A percentile compares a stretch with the other conserved stretches of the same genome.
Evolutionary conservation across 2,888 invertebrate genomes (phyloP).

Genomic region (Bruchidius siliquastri): DNA sequence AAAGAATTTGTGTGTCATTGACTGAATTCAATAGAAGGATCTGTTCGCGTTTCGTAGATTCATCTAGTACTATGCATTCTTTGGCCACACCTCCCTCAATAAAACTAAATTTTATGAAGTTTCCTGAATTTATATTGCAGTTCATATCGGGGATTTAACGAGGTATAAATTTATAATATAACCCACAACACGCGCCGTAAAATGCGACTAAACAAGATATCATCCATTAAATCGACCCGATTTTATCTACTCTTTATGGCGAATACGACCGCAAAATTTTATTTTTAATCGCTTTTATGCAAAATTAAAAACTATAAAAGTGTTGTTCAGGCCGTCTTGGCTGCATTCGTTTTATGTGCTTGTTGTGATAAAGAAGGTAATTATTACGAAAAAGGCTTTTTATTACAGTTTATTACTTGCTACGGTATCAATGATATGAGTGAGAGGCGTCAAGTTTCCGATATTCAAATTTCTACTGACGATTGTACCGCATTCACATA

Average conservation of each 20-base stretch:
- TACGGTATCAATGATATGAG: neutral
- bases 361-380: neutral
- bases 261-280: neutral
- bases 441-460: neutral
- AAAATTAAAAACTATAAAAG: slow-evolving; percentile 10
- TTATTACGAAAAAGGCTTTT: neutral
- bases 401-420: neutral
- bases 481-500: neutral
- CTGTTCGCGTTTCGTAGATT: neutral
- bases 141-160: slow-evolving; percentile 14
- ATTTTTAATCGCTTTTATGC: slow-evolving; percentile 10
- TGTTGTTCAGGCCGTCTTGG: neutral
- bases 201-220: slow-evolving; percentile 13
- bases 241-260: slow-evolving; percentile 10
- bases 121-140: slow-evolving; percentile 20
- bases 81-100: slow-evolving; percentile 8
- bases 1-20: no score
- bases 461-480: neutral
- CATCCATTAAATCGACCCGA: slow-evolving; percentile 13
- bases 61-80: neutral
- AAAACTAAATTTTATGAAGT: slow-evolving; percentile 25
- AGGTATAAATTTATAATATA: slow-evolving; percentile 18
- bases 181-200: slow-evolving; percentile 11
- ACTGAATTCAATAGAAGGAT: no score
- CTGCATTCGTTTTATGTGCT: neutral